Evolutionary conservation across 1,140 invertebrate genomes (phyloP), one percentile per base, ranked within the genome.

Genomic region (Mactra quadrangularis): DNA sequence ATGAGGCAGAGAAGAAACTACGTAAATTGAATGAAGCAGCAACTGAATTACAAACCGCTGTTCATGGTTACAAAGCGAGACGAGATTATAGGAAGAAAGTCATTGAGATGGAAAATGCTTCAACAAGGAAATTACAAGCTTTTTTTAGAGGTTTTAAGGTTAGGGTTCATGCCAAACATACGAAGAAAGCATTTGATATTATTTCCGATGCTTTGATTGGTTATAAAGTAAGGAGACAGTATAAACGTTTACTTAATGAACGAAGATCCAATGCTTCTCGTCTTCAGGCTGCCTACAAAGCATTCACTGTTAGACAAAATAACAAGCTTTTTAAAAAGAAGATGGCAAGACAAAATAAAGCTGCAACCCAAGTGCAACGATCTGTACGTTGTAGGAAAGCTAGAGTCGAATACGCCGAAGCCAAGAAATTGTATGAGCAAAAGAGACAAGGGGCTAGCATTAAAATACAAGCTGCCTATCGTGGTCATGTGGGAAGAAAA

Each of bases 401-500:
- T 15, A 78, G 60, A 27, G 53, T 15, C 45, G 22, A 25, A 11
- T 38, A 52, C 17, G 22, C 25, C 2, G 27, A 50, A 38, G n/a
- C 52, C 22, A 78, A 38, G n/a, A 0, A 60, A 15, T 6, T 22
- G 4, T 19, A 33, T 22, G 9, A 38, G 70, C 15, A 64, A 7
- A 11, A 29, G 27, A 29, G 60, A 22, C 27, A 64, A 27, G 1
- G 27, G 29, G 60, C 11, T 35, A n/a, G 57, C 19, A 31, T n/a
- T 22, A 62, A 50, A 64, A 77, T 77, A 57, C 75, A 77, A 25
- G 75, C 75, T 33, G 60, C 45, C 25, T 77, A 31, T 77, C 64
- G 33, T 25, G 75, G 75, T 53, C 41, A 75, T 45, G 59, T 25
- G 38, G 41, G 83, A 11, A 55, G 86, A 29, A 82, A 82, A 60